Evolutionary conservation across 2,113 vertebrate species (phyloP).

Genomic region (Chamaetylas fuelleborni): DNA sequence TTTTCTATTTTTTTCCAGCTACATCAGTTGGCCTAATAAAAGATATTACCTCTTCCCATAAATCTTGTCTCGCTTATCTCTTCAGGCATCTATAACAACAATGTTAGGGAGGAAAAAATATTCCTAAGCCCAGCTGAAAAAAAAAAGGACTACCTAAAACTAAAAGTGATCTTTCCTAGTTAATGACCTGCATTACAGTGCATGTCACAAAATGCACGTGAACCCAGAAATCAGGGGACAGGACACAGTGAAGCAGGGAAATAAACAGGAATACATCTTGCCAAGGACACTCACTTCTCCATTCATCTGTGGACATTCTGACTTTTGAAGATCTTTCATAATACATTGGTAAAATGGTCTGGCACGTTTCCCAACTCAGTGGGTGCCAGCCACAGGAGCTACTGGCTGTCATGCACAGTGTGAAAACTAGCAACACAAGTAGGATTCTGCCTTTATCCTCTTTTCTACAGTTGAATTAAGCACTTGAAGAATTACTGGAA

Average conservation of each 20-base stretch:
- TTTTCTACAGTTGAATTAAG: neutral
- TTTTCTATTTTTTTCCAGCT: neutral
- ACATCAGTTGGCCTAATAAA: neutral
- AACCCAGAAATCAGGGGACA: neutral
- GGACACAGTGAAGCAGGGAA: neutral
- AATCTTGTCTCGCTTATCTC: neutral
- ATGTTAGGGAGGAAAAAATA: neutral
- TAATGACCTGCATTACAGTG: neutral
- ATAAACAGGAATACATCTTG: neutral
- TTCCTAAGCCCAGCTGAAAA: neutral
- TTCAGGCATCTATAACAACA: neutral
- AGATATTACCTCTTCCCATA: neutral
- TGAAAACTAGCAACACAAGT: neutral
- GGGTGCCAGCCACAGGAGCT: neutral
- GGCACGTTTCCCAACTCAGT: fast-evolving
- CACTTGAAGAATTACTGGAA: neutral
- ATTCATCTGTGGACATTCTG: neutral
- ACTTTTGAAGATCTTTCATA: neutral
- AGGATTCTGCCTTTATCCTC: slow-evolving; percentile 9
- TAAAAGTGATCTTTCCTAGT: neutral
- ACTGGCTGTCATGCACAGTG: neutral
- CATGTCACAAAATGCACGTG: neutral
- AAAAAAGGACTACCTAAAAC: neutral
- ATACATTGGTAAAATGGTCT: neutral
- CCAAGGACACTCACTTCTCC: neutral